Percentiles rank a stretch among this genome's conserved stretches.
These are phyloP conservation scores for Monarcha castaneiventris DNA, from an alignment of 2,113 vertebrate species.

Conservation along the genomic window DNA sequence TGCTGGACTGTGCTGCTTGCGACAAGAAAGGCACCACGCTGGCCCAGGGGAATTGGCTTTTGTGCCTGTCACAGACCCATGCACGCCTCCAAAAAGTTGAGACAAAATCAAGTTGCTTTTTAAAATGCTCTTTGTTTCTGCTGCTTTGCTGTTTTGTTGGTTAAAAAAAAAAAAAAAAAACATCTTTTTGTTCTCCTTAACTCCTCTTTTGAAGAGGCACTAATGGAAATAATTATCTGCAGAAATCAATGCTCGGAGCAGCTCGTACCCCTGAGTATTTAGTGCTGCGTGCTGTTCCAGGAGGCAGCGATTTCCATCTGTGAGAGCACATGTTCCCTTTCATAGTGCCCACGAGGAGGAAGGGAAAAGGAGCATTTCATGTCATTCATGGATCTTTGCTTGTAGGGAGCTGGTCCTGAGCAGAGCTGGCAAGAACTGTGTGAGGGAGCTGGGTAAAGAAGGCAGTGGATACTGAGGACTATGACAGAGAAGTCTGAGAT, in stretches of 20 bases:
- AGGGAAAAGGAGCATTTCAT: not conserved
- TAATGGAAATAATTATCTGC: not conserved
- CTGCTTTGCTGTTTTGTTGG: not conserved
- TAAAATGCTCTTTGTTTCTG: not conserved
- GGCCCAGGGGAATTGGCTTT: not conserved
- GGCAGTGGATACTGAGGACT: not conserved
- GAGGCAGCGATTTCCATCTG: not conserved
- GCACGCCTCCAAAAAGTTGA: not conserved
- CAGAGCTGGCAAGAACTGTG: not conserved
- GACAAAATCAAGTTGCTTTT: not conserved
- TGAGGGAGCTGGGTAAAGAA: not conserved
- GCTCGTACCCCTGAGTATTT: not conserved
- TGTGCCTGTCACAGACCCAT: not conserved
- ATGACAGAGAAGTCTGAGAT: not conserved
- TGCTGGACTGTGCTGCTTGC: rapidly evolving
- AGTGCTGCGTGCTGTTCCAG: not conserved
- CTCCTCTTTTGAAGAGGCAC: not conserved
- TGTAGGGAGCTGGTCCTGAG: not conserved
- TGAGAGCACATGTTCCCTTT: not conserved
- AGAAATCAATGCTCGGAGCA: not conserved
- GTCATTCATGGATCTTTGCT: not conserved
- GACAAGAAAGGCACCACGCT: rapidly evolving
- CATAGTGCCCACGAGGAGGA: not conserved
- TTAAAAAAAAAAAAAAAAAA: not conserved
- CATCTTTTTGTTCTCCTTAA: not conserved